Conservation (phyloP, 2,113 vertebrate genomes). For the Oncorhynchus kisutch region DNA sequence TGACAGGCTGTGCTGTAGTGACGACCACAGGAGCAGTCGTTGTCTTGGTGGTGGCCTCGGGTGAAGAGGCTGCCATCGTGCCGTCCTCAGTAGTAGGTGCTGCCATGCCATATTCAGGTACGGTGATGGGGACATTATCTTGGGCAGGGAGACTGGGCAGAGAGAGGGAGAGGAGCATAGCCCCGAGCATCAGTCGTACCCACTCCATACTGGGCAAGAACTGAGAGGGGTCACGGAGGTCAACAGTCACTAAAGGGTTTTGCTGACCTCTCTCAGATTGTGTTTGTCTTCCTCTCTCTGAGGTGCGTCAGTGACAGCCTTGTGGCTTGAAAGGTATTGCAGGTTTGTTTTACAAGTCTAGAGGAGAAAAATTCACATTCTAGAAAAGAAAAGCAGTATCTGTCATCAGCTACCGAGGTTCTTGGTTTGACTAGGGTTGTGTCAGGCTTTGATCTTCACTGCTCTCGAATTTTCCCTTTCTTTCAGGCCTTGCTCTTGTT, state of each 20-base stretch:
- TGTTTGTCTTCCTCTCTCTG: neutral
- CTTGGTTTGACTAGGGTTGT: too few species aligned
- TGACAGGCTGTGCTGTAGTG: neutral
- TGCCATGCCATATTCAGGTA: neutral
- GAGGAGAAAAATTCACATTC: too few species aligned
- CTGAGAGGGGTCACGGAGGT: neutral
- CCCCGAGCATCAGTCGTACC: neutral
- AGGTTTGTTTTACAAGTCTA: too few species aligned
- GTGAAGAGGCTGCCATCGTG: neutral
- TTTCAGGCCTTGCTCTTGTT: too few species aligned
- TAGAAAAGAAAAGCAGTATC: neutral
- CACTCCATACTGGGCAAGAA: neutral
- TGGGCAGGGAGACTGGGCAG: neutral
- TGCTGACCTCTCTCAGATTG: neutral
- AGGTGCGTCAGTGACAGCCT: neutral
- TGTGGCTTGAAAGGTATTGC: too few species aligned
- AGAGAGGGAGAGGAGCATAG: conserved; percentile 22
- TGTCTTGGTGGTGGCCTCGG: neutral
- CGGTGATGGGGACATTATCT: neutral
- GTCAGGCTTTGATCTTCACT: too few species aligned
- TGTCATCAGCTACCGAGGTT: too few species aligned
- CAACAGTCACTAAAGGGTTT: neutral
- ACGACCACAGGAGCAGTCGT: neutral
- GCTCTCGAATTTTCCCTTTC: too few species aligned
- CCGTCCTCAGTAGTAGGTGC: neutral